Evolutionary conservation across 2,113 vertebrate genomes (phyloP), one percentile per base, ranked within the genome.

Genomic region (Gambusia affinis): DNA sequence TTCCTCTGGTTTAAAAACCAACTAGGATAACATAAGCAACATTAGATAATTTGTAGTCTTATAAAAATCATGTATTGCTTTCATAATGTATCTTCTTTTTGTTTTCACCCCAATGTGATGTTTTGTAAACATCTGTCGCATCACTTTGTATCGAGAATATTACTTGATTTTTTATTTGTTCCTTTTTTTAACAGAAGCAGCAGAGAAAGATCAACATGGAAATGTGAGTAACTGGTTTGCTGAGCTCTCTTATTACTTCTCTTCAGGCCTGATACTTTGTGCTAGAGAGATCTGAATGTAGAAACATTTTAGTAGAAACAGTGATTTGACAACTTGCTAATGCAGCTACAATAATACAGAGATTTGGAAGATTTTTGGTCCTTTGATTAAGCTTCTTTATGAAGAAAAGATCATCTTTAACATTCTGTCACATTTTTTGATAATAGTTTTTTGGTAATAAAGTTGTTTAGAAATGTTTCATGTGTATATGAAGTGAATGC

Each of bases 181-280:
- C 42, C 29, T 83, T 14, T 68, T 17, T 31, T 72, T 62, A 54
- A 30, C 90, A 94, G 93, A 93, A 54, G 87, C 81, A 24, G 22
- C n/a, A 11, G 85, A 87, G 33, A 89, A 90, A 75, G 84, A 90
- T n/a, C 44, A 19, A 6, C 30, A 39, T 61, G 81, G 67, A 82
- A 90, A 93, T 31, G 93, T 94, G 90, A 94, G 93, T 94, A 72
- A 74, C 30, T 73, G 64, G 61, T 64, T 35, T 19, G 8, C 57
- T 65, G 60, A 60, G 0, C 7, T 1, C 15, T 61, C 60, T 78
- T 51, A 22, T 60, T 67, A 79, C 82, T 81, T 90, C 78, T 84
- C 87, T 82, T 87, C 85, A 89, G 85, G 78, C 63, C 73, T 12
- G 17, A 22, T 24, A 24, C 51, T 57, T 57, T 11, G 10, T 57